Evolutionary conservation across 37 sponge, comb jelly and placozoan species (phyloP).

Genomic region (Spongilla lacustris): DNA sequence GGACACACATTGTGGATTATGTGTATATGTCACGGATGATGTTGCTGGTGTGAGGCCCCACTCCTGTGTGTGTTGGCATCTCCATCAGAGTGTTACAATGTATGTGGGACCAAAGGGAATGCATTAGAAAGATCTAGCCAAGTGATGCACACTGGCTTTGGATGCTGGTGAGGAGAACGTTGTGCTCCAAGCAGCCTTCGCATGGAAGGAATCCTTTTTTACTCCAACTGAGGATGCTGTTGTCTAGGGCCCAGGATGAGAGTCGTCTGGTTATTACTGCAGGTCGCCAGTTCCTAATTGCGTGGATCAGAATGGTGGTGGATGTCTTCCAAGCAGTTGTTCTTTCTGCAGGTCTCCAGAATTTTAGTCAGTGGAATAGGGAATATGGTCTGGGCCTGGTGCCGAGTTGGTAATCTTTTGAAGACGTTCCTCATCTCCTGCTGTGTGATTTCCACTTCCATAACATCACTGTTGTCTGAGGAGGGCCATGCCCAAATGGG

Average conservation of each 20-base stretch:
- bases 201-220: constrained; percentile 18
- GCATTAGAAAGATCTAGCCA: constrained; percentile 15
- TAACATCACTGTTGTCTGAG: not conserved
- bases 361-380: not conserved
- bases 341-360: not conserved
- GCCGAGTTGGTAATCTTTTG: not conserved
- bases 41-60: not conserved
- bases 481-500: no score
- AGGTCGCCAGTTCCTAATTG: constrained; percentile 55
- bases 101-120: not conserved
- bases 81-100: not conserved
- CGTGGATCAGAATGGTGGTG: constrained; percentile 41
- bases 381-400: constrained; percentile 4
- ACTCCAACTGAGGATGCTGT: not conserved
- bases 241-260: not conserved
- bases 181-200: constrained; percentile 14
- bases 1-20: not conserved
- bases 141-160: not conserved
- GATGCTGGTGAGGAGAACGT: not conserved
- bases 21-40: constrained; percentile 10
- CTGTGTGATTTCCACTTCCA: not conserved
- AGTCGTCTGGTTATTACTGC: constrained; percentile 30
- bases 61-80: not conserved
- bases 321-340: constrained; percentile 37
- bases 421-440: not conserved